Percentiles rank a stretch among this genome's conserved stretches.
Conservation (phyloP, 2,888 invertebrate genomes). For the Acanthosoma haemorrhoidale region DNA sequence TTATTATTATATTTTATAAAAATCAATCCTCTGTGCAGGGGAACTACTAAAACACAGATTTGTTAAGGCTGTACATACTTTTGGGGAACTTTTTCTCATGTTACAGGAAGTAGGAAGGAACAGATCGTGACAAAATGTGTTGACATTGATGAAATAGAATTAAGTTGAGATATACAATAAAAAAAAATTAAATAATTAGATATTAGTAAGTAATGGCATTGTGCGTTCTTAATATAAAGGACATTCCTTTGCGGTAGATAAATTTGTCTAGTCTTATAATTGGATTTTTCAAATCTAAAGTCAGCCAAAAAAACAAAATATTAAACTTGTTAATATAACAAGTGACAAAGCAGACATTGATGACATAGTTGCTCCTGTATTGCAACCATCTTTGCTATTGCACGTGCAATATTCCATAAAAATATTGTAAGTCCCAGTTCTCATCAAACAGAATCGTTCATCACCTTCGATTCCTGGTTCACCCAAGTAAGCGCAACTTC, state of each 20-base stretch:
- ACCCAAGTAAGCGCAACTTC: constrained; percentile 75
- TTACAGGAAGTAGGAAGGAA: no score
- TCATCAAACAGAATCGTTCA: constrained; percentile 83
- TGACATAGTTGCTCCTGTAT: constrained; percentile 51
- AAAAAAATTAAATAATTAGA: no score
- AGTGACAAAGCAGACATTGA: constrained; percentile 33
- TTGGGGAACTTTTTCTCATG: no score
- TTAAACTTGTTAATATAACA: constrained; percentile 42
- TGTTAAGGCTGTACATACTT: no score
- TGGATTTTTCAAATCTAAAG: not conserved
- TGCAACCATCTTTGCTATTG: constrained; percentile 88
- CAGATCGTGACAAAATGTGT: no score
- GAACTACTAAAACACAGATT: no score
- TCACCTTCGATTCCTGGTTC: constrained; percentile 86
- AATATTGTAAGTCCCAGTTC: constrained; percentile 87
- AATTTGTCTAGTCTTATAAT: not conserved
- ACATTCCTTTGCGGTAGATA: not conserved
- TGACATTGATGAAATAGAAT: no score
- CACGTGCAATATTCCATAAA: constrained; percentile 92
- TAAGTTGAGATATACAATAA: no score
- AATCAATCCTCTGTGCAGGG: no score
- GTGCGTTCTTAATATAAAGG: no score
- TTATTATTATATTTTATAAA: no score
- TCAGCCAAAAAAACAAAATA: not conserved
- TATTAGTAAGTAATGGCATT: no score